Evolutionary conservation across 2,888 invertebrate genomes (phyloP), one percentile per base, ranked within the genome.

Genomic region (Lithosia quadra): DNA sequence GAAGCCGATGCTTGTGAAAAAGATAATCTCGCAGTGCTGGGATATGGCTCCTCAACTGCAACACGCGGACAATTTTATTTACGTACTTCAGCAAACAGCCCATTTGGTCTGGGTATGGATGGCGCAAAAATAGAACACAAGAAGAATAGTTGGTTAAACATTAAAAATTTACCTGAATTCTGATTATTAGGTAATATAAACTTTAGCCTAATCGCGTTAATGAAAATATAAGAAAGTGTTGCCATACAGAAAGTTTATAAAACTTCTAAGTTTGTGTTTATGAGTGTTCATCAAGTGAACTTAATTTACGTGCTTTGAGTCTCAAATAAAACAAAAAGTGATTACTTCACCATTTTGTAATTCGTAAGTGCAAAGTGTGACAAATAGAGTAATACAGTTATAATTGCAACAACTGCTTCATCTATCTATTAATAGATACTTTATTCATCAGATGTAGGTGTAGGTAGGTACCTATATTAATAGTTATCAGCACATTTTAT

Each of bases 61-160:
- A 88, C 89, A n/a, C 89, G 91, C 7, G 95, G 95, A n/a, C 86
- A 88, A 56, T 95, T 90, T 83, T 95, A 92, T 82, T 85, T 95
- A 75, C 87, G 93, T 34, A 95, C 95, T 36, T 80, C 89, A 28
- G 80, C 88, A 3, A 86, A 77, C 64, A 74, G 91, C 34, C 95
- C 95, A 11, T 95, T 87, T 66, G 94, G 91, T 24, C 88, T 95
- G 22, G 94, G 94, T 49, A 90, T 94, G 88, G 86, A 89, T 21
- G 95, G 95, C 56, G 88, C 90, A 10, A 90, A 85, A 84, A 84
- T 78, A 74, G 72, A 83, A 36, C 55, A 57, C 22, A 36, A 24
- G 74, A 82, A 65, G 73, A 84, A 90, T 69, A 86, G 79, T 72
- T 90, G 89, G 90, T 77, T 91, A 56, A 76, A 78, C 80, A 86